Evolutionary conservation across 2,888 invertebrate species (phyloP).

Genomic region (Acleris sparsana): DNA sequence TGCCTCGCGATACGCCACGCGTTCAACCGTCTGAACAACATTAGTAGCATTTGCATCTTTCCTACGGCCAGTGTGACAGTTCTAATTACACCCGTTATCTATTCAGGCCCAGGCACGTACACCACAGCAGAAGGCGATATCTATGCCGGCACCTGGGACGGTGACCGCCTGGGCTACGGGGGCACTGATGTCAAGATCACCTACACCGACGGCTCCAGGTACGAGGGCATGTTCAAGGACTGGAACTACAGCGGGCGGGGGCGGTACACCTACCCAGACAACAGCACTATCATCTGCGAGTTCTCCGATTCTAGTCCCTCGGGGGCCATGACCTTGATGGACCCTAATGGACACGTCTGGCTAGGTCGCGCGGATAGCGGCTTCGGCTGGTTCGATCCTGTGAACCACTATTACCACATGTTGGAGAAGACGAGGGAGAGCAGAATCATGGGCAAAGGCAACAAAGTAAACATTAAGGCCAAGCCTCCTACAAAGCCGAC

Average conservation of each 20-base stretch:
- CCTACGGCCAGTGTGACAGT: too few relatives aligned
- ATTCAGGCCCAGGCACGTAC: constrained; percentile 79
- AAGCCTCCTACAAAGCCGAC: not conserved
- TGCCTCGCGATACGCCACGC: too few relatives aligned
- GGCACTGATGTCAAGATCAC: constrained; percentile 58
- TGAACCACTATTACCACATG: constrained; percentile 71
- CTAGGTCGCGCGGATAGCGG: constrained; percentile 70
- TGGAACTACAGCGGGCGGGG: constrained; percentile 77
- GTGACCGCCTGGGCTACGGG: constrained; percentile 72
- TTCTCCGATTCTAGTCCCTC: constrained; percentile 80
- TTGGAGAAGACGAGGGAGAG: constrained; percentile 54
- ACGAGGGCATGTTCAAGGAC: constrained; percentile 75
- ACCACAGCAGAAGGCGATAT: constrained; percentile 83
- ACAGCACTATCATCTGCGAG: constrained; percentile 68
- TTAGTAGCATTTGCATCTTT: too few relatives aligned
- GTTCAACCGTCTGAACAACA: too few relatives aligned
- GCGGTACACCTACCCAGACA: constrained; percentile 79
- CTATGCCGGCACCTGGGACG: constrained; percentile 82
- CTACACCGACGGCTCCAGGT: constrained; percentile 76
- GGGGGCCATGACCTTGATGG: constrained; percentile 62
- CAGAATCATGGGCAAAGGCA: constrained; percentile 21
- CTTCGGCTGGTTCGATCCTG: constrained; percentile 67
- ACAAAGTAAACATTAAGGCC: constrained; percentile 16
- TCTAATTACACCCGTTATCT: not conserved
- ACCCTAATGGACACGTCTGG: constrained; percentile 82